phyloP scores from a whole-genome alignment of 2,888 invertebrate species.

The Nomada flava region DNA sequence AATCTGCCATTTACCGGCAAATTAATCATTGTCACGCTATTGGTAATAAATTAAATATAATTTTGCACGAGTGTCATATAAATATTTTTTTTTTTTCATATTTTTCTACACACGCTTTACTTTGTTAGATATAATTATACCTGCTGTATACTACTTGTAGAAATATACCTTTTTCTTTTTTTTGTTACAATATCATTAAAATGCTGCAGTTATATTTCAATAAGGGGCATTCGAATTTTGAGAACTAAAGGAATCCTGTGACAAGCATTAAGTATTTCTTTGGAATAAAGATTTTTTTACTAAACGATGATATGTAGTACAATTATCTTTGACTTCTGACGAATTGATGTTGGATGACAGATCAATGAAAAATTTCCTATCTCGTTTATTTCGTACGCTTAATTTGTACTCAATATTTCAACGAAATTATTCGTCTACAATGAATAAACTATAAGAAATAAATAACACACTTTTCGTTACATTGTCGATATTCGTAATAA shows the following conservation, averaged over 20 bases:
- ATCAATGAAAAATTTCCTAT: conserved; percentile 17
- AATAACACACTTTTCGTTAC: conserved; percentile 48
- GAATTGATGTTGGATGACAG: conserved; percentile 31
- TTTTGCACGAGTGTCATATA: conserved; percentile 25
- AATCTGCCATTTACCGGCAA: conserved; percentile 28
- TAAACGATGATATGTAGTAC: conserved; percentile 45
- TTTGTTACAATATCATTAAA: conserved; percentile 51
- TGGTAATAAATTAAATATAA: conserved; percentile 39
- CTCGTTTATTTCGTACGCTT: conserved; percentile 33
- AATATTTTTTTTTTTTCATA: conserved; percentile 27
- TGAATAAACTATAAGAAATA: conserved; percentile 41
- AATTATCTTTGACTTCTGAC: conserved; percentile 35
- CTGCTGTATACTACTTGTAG: conserved; percentile 54
- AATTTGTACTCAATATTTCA: conserved; percentile 44
- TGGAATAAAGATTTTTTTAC: conserved; percentile 34
- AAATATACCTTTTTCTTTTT: conserved; percentile 54
- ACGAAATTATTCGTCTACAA: conserved; percentile 48
- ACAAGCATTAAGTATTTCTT: conserved; percentile 30
- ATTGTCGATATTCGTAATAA: conserved; percentile 33
- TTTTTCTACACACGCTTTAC: conserved; percentile 50
- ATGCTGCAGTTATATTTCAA: conserved; percentile 31
- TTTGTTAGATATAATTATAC: conserved; percentile 44
- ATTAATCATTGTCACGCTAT: conserved; percentile 33
- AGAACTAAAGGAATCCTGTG: conserved; percentile 25
- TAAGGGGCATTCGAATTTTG: neutral